phyloP scores from a whole-genome alignment of 2,113 vertebrate genomes.

The Bolborhynchus lineola region DNA sequence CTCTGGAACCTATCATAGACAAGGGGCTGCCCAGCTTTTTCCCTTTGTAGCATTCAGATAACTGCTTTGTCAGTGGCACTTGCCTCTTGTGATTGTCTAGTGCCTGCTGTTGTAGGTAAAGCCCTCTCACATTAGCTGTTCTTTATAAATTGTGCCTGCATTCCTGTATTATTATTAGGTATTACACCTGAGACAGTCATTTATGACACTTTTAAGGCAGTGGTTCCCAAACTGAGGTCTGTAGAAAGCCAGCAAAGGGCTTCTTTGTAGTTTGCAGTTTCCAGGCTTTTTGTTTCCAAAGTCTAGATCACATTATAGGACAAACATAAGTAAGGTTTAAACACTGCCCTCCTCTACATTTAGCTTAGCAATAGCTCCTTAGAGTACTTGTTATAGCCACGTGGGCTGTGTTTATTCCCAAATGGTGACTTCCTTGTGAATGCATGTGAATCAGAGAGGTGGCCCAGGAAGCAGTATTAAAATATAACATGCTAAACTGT shows the following conservation, averaged over 20 bases:
- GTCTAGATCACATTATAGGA: background rate
- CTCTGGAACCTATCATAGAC: background rate
- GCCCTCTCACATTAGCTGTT: background rate
- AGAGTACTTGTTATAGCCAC: background rate
- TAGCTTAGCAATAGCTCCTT: background rate
- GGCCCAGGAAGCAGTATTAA: background rate
- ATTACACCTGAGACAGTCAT: background rate
- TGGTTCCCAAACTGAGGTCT: background rate
- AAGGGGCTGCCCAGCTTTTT: background rate
- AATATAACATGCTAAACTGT: background rate
- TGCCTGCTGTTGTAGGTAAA: background rate
- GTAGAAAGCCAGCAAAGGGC: background rate
- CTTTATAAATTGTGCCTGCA: background rate
- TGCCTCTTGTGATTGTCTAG: background rate
- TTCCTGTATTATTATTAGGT: too few species aligned
- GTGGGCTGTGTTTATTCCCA: background rate
- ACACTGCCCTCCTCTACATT: background rate
- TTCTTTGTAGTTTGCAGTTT: background rate
- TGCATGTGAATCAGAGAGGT: background rate
- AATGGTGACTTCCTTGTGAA: background rate
- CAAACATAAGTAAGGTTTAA: background rate
- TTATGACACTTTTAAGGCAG: background rate
- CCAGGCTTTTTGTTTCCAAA: background rate
- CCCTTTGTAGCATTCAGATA: background rate
- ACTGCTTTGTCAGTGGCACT: background rate